Percentiles rank a stretch among this genome's conserved stretches.
phyloP scores from a whole-genome alignment of 2,888 invertebrate genomes.

The Agonopterix heracliana region DNA sequence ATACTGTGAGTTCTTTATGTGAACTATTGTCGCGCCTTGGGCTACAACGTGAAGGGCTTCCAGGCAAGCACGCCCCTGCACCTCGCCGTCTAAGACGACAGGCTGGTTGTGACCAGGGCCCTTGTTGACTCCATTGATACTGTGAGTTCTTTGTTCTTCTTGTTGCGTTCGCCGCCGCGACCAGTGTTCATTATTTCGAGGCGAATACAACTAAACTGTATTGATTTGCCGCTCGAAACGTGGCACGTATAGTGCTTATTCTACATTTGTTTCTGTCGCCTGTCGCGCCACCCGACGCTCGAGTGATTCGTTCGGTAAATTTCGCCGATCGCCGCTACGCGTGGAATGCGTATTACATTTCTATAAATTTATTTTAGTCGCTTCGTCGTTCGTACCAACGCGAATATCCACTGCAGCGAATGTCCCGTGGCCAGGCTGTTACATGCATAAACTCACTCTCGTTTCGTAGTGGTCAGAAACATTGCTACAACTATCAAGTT shows the following conservation, averaged over 20 bases:
- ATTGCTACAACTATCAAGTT: no score
- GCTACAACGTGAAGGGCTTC: conserved; percentile 29
- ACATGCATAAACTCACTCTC: no score
- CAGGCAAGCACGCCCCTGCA: conserved; percentile 52
- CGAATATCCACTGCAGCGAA: no score
- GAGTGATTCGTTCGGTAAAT: no score
- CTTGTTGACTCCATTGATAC: background rate
- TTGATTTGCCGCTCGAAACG: background rate
- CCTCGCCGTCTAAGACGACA: conserved; percentile 49
- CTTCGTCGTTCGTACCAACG: no score
- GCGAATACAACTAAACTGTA: background rate
- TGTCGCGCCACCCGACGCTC: background rate
- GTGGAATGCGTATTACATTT: no score
- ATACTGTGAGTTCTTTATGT: background rate
- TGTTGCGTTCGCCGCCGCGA: conserved; percentile 36
- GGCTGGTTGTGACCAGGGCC: conserved; percentile 11
- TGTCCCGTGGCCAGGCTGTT: no score
- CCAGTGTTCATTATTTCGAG: background rate
- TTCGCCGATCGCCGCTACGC: no score
- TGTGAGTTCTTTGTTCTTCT: background rate
- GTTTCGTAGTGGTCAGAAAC: no score
- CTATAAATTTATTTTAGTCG: no score
- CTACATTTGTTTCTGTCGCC: background rate
- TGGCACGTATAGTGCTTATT: background rate
- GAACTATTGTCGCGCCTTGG: conserved; percentile 20